Percentiles rank a stretch among this genome's conserved stretches.
Evolutionary conservation across 2,113 vertebrate genomes (phyloP).

Genomic region (Cinclus cinclus): DNA sequence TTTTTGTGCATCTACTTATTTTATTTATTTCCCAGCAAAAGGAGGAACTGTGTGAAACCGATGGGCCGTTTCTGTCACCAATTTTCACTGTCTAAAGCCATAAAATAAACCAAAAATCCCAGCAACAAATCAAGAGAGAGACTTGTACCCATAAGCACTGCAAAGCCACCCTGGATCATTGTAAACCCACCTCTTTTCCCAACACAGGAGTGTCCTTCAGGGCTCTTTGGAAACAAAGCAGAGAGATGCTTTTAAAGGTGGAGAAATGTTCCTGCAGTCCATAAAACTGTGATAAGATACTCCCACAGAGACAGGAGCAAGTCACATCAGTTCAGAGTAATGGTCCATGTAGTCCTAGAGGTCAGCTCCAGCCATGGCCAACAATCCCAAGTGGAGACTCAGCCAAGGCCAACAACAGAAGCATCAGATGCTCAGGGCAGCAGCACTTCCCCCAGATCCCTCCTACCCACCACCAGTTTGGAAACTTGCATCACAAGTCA

Average conservation of each 20-base stretch:
- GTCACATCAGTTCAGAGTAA: neutral
- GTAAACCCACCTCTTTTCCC: neutral
- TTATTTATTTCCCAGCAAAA: constrained; percentile 23
- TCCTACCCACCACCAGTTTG: neutral
- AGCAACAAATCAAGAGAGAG: neutral
- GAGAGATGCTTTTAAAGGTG: neutral
- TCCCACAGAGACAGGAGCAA: neutral
- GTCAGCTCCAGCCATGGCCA: neutral
- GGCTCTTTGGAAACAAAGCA: neutral
- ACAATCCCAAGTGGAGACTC: neutral
- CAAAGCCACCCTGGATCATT: neutral
- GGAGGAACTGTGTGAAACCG: neutral
- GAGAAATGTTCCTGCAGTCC: neutral
- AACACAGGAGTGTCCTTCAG: neutral
- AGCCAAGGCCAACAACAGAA: neutral
- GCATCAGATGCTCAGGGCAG: neutral
- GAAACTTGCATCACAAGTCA: neutral
- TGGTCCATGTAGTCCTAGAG: neutral
- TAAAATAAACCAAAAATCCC: neutral
- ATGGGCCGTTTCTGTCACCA: neutral
- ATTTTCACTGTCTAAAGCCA: neutral
- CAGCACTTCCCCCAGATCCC: neutral
- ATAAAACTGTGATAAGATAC: neutral
- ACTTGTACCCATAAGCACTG: neutral
- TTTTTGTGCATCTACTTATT: constrained; percentile 34